Conservation (phyloP, 2,113 vertebrate genomes). For the Myiagra hebetior region DNA sequence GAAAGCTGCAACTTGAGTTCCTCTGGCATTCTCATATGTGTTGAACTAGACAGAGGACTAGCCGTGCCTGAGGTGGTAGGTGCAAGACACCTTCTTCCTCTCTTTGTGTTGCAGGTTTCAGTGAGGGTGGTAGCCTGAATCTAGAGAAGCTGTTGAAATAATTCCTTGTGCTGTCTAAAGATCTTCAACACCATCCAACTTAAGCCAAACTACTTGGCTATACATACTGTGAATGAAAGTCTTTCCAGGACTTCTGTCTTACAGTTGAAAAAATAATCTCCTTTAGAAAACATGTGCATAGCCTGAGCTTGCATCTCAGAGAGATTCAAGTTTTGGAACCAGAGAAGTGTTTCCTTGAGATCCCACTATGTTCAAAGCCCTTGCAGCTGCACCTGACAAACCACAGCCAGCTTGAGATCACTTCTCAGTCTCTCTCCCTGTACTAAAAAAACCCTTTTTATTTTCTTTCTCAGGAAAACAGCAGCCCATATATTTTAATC, state of each 20-base stretch:
- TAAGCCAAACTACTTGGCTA: constrained; percentile 26
- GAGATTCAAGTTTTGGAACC: neutral
- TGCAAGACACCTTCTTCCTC: neutral
- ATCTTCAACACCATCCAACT: neutral
- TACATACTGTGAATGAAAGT: neutral
- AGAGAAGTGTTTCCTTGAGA: constrained; percentile 28
- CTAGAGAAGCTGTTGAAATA: neutral
- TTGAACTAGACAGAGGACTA: neutral
- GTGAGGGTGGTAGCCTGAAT: neutral
- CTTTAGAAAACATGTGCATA: neutral
- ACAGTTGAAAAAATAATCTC: constrained; percentile 3
- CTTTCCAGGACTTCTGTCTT: constrained; percentile 10
- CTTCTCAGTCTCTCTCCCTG: neutral
- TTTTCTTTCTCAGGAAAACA: neutral
- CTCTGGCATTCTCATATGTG: neutral
- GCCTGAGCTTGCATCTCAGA: neutral
- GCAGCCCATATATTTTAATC: neutral
- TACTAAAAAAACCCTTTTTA: neutral
- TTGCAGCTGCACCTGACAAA: constrained; percentile 19
- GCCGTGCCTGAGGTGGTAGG: neutral
- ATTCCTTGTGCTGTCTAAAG: neutral
- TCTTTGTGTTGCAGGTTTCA: neutral
- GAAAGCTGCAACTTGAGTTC: neutral
- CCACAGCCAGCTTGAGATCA: neutral
- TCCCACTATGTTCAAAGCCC: neutral